phyloP scores from a whole-genome alignment of 2,113 vertebrate genomes.

The Hystrix brachyura region DNA sequence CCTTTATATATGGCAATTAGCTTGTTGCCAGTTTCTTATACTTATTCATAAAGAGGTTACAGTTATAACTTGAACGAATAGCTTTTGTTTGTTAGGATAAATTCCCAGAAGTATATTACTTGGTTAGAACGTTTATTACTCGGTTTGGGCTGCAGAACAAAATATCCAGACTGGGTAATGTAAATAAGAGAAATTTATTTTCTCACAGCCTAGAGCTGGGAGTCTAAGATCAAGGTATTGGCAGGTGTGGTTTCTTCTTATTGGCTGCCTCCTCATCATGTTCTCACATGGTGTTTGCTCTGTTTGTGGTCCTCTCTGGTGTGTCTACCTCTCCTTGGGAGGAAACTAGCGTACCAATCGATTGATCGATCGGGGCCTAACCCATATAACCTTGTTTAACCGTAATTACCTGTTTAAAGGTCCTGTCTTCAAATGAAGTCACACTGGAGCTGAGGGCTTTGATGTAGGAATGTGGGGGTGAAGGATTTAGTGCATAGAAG shows the following conservation, averaged over 20 bases:
- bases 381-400: not conserved
- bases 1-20: not conserved
- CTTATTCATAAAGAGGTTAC: not conserved
- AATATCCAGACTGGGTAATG: too few species aligned
- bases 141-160: not conserved
- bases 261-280: not conserved
- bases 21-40: not conserved
- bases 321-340: not conserved
- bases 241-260: not conserved
- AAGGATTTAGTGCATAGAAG: not conserved
- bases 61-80: not conserved
- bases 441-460: not conserved
- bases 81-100: not conserved
- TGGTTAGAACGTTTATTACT: not conserved
- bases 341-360: not conserved
- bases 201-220: not conserved
- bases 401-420: not conserved
- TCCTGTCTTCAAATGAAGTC: not conserved
- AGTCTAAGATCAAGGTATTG: too few species aligned
- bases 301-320: rapidly evolving
- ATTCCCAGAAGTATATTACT: not conserved
- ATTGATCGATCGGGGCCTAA: not conserved
- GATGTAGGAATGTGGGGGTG: not conserved
- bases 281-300: not conserved
- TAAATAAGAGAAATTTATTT: not conserved